Percentiles rank a stretch among this genome's conserved stretches.
These are phyloP conservation scores for Homarus americanus DNA, from an alignment of 1,140 invertebrate species.

Conservation along the genomic window DNA sequence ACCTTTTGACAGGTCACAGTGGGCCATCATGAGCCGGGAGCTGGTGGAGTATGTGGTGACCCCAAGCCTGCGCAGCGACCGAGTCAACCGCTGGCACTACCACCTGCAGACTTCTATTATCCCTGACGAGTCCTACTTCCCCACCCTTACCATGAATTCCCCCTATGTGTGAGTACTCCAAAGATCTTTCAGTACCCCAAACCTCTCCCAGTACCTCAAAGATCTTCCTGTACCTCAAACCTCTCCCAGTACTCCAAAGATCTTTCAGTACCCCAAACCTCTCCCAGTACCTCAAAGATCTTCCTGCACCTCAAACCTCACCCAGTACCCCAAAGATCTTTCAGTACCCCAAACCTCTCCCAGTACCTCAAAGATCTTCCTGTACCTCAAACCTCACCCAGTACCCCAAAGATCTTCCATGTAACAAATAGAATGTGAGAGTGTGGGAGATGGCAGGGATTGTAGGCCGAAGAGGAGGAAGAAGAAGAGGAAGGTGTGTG, in stretches of 20 bases:
- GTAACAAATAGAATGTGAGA: too few relatives aligned
- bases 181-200: background rate
- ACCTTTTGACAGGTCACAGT: constrained; percentile 51
- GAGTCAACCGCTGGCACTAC: constrained; percentile 58
- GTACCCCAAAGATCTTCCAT: background rate
- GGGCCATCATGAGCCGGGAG: constrained; percentile 53
- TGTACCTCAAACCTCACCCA: background rate
- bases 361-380: background rate
- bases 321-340: too few relatives aligned
- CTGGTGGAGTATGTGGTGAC: constrained; percentile 66
- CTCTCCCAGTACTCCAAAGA: too few relatives aligned
- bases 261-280: background rate
- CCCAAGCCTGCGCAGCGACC: background rate
- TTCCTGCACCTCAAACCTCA: background rate
- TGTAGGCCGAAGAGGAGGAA: too few relatives aligned
- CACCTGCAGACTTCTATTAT: constrained; percentile 67
- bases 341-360: background rate
- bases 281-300: background rate
- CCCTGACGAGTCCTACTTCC: constrained; percentile 69
- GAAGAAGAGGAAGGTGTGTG: too few relatives aligned
- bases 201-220: background rate
- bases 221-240: background rate
- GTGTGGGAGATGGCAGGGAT: too few relatives aligned
- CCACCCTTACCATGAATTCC: constrained; percentile 58
- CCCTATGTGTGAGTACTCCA: constrained; percentile 57